Evolutionary conservation across 2,113 vertebrate genomes (phyloP).

Genomic region (Oncorhynchus tshawytscha): DNA sequence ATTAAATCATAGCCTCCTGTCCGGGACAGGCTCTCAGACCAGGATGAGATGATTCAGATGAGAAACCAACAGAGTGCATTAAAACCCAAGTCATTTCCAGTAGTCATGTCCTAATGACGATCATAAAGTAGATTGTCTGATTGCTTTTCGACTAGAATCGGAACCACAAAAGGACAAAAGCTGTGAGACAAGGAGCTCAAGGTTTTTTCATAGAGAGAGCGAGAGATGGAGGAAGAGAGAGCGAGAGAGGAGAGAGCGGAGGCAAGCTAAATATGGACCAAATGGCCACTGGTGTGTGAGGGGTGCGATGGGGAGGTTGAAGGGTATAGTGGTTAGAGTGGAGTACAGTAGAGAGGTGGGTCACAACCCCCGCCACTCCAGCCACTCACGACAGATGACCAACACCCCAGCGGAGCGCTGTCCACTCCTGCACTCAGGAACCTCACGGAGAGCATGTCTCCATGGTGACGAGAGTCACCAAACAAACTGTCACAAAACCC

Average conservation of each 20-base stretch:
- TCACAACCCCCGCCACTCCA: constrained; percentile 13
- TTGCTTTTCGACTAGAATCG: constrained; percentile 46
- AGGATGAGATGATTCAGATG: not conserved
- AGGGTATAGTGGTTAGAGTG: not conserved
- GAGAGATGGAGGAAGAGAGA: not conserved
- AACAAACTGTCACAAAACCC: constrained; percentile 11
- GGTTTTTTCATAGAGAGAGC: not conserved
- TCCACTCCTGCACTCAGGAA: not conserved
- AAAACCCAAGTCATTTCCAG: constrained; percentile 37
- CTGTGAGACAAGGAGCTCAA: not conserved
- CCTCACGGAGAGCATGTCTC: constrained; percentile 12
- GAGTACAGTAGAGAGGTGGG: not conserved
- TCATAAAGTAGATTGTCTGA: constrained; percentile 8
- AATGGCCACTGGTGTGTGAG: constrained; percentile 5
- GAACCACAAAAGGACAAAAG: constrained; percentile 4
- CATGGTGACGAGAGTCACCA: constrained; percentile 18
- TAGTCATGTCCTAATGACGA: constrained; percentile 29
- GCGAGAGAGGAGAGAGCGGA: constrained; percentile 2
- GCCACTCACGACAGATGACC: not conserved
- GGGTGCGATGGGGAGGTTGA: not conserved
- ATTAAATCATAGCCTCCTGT: not conserved
- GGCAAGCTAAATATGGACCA: not conserved
- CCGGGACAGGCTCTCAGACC: not conserved
- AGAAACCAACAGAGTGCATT: constrained; percentile 17
- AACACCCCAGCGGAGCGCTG: not conserved